These are phyloP conservation scores for Trochalopteron elliotii DNA, from an alignment of 2,113 vertebrate species.

Conservation along the genomic window DNA sequence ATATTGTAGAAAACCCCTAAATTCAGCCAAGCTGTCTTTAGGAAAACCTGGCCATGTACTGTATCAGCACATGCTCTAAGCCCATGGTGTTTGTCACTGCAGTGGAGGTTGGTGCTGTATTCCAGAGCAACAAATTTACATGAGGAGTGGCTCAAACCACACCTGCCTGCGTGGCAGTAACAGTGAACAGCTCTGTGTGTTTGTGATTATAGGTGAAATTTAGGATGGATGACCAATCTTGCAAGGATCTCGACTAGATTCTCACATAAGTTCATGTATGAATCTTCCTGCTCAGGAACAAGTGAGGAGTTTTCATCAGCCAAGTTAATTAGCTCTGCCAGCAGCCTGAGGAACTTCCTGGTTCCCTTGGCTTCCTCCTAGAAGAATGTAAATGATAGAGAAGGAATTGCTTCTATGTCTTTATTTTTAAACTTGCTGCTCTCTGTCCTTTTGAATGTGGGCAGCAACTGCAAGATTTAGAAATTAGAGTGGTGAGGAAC, in stretches of 20 bases:
- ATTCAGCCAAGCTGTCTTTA: background rate
- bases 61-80: rapidly evolving
- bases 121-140: background rate
- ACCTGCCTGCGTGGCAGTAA: background rate
- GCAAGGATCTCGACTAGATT: background rate
- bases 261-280: background rate
- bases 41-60: rapidly evolving
- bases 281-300: background rate
- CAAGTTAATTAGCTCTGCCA: background rate
- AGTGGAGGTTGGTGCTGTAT: rapidly evolving
- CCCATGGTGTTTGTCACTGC: background rate
- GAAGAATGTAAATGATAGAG: background rate
- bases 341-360: background rate
- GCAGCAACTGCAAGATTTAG: background rate
- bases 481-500: background rate
- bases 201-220: background rate
- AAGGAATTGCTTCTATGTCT: background rate
- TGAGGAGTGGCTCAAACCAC: background rate
- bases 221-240: background rate
- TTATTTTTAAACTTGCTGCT: background rate
- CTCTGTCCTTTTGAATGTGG: background rate
- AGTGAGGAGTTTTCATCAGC: background rate
- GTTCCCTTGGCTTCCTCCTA: background rate
- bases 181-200: background rate
- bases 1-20: background rate